Conservation (phyloP, 2,797 vertebrate genomes). For the Manis crassicaudata region DNA sequence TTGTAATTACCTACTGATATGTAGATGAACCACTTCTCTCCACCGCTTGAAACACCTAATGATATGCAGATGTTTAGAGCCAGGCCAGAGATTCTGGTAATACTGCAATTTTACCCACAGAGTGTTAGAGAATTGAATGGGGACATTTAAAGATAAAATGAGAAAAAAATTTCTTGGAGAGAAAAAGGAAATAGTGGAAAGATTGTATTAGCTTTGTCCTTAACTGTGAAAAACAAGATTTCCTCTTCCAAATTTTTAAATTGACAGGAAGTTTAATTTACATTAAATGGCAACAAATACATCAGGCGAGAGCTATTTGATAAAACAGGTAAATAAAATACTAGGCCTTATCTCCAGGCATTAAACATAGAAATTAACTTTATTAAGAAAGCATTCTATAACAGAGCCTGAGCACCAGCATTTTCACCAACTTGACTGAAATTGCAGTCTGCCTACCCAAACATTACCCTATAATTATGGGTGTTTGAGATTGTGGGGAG, state of each 20-base stretch:
- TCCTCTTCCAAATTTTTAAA: constrained; percentile 8
- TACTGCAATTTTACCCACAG: too few relatives aligned
- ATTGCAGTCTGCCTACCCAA: background rate
- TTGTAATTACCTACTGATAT: too few relatives aligned
- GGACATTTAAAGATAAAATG: constrained; percentile 10
- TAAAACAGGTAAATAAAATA: background rate
- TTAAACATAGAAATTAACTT: background rate
- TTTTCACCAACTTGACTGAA: background rate
- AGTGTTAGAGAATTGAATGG: background rate
- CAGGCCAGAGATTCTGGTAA: too few relatives aligned
- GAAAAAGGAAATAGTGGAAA: background rate
- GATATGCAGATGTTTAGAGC: too few relatives aligned
- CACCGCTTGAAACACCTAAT: too few relatives aligned
- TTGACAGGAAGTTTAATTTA: background rate
- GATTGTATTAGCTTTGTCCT: background rate
- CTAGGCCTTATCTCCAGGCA: background rate
- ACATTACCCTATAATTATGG: background rate
- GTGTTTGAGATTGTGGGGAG: background rate
- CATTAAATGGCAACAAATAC: background rate
- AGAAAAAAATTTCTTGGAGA: background rate
- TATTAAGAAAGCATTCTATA: background rate
- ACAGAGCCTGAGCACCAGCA: background rate
- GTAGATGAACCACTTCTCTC: too few relatives aligned
- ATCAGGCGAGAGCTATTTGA: background rate
- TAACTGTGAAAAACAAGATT: background rate